Evolutionary conservation across 2,113 vertebrate genomes (phyloP).

Genomic region (Bufo bufo): DNA sequence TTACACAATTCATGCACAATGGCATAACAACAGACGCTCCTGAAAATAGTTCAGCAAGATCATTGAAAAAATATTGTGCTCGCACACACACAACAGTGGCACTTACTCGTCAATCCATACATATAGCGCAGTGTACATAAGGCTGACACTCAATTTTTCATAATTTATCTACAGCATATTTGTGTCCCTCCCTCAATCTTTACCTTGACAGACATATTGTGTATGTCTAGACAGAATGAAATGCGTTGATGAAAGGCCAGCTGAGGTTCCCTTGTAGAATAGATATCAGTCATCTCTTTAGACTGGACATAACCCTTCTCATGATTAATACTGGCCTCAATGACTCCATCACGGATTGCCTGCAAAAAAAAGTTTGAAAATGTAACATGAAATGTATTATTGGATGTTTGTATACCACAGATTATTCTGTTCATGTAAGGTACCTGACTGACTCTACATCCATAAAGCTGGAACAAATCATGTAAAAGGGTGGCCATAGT

Average conservation of each 20-base stretch:
- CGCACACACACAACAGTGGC: too few relatives aligned
- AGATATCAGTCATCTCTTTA: constrained; percentile 96
- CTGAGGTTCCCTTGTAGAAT: constrained; percentile 94
- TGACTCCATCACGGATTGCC: constrained; percentile 96
- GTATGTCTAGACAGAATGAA: constrained; percentile 97
- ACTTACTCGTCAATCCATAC: background rate
- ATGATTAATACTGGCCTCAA: constrained; percentile 97
- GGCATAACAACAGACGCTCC: too few relatives aligned
- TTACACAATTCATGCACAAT: background rate
- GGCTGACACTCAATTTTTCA: too few relatives aligned
- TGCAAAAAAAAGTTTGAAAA: constrained; percentile 58
- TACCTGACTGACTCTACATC: background rate
- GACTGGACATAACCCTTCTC: constrained; percentile 98
- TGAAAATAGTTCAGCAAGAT: too few relatives aligned
- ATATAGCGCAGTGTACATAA: too few relatives aligned
- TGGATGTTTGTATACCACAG: background rate
- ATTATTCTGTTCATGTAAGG: background rate
- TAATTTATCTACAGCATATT: too few relatives aligned
- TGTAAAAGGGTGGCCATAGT: background rate
- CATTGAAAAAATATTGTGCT: too few relatives aligned
- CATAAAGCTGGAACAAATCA: background rate
- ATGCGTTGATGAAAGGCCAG: constrained; percentile 97
- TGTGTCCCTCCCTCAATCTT: background rate
- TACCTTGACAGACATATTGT: constrained; percentile 99
- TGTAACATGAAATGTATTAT: background rate